phyloP scores from a whole-genome alignment of 2,113 vertebrate species.

The Gobiocypris rarus region DNA sequence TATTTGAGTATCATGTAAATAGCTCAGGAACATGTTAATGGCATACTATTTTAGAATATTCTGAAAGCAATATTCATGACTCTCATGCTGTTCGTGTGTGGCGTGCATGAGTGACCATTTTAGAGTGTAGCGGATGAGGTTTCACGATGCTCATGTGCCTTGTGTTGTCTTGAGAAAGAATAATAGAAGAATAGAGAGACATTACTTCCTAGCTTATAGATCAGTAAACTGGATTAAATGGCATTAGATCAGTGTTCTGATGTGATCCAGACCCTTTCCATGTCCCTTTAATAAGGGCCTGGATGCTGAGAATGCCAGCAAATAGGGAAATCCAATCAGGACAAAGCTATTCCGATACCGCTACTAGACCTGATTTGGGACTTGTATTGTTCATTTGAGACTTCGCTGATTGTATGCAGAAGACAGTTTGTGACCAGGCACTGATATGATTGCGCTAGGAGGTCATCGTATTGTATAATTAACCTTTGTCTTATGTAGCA shows the following conservation, averaged over 20 bases:
- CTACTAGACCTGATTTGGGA: conserved; percentile 51
- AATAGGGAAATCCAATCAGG: conserved; percentile 64
- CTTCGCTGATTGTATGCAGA: conserved; percentile 28
- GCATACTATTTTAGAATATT: not conserved
- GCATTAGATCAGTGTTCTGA: conserved; percentile 77
- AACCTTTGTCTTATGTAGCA: not conserved
- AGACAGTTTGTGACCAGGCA: conserved; percentile 26
- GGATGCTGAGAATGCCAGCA: conserved; percentile 63
- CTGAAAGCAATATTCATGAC: not conserved
- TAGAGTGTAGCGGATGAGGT: not conserved
- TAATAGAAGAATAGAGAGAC: not conserved
- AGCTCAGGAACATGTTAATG: not conserved
- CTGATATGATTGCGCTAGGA: conserved; percentile 16
- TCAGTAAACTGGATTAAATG: conserved; percentile 67
- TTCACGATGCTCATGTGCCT: not conserved
- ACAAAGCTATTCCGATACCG: conserved; percentile 55
- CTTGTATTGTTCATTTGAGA: conserved; percentile 38
- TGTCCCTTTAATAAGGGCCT: conserved; percentile 71
- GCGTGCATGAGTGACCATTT: not conserved
- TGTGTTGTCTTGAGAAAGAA: not conserved
- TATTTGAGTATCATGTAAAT: not conserved
- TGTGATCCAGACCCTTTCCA: conserved; percentile 68
- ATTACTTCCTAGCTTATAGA: not conserved
- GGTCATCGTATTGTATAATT: not conserved
- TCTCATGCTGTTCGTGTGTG: not conserved